phyloP scores from a whole-genome alignment of 1,140 invertebrate genomes.

The Plectrocnemia conspersa region DNA sequence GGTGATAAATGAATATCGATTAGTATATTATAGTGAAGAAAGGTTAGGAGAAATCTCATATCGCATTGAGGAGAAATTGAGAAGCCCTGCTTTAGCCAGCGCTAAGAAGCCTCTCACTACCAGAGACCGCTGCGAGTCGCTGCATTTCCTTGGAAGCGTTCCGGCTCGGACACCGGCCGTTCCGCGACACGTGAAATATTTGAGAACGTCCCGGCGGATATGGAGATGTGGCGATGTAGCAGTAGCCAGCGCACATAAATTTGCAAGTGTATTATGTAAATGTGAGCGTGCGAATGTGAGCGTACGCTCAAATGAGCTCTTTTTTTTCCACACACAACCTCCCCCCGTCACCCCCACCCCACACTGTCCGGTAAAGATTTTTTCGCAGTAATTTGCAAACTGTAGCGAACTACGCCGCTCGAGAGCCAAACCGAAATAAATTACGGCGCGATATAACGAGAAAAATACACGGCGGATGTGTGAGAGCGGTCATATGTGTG shows the following conservation, averaged over 20 bases:
- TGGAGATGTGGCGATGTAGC: constrained; percentile 8
- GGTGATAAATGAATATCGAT: too few species aligned
- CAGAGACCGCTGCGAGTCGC: too few species aligned
- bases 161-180: too few species aligned
- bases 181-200: too few species aligned
- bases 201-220: background rate
- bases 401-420: constrained; percentile 20
- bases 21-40: too few species aligned
- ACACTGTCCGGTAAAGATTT: constrained; percentile 32
- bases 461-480: constrained; percentile 3
- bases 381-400: constrained; percentile 33
- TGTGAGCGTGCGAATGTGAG: constrained; percentile 31
- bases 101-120: too few species aligned
- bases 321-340: too few species aligned
- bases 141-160: too few species aligned
- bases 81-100: too few species aligned
- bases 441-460: constrained; percentile 7
- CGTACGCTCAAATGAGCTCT: constrained; percentile 35
- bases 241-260: constrained; percentile 25
- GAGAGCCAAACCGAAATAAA: constrained; percentile 11
- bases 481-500: background rate
- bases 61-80: too few species aligned
- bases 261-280: constrained; percentile 36
- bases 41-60: too few species aligned
- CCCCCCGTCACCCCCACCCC: too few species aligned